These are phyloP conservation scores for Cheirogaleus medius DNA, from an alignment of 2,113 vertebrate species.

Conservation along the genomic window DNA sequence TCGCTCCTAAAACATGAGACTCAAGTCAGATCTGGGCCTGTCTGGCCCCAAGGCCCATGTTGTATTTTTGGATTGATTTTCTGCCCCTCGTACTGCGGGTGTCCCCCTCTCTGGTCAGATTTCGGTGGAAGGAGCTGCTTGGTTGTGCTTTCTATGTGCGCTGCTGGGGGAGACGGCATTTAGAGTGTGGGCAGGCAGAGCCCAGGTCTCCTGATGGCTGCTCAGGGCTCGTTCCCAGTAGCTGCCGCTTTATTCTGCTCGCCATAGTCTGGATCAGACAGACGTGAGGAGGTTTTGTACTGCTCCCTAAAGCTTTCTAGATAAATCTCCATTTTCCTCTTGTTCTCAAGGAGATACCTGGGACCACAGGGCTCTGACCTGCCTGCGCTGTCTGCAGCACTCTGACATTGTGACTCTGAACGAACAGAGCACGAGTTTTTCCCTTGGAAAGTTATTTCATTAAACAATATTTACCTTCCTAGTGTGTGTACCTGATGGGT, in stretches of 20 bases:
- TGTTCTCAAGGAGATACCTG: too few relatives aligned
- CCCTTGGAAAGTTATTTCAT: background rate
- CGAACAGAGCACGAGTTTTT: rapidly evolving
- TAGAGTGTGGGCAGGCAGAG: background rate
- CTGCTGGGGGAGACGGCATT: background rate
- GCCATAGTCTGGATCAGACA: background rate
- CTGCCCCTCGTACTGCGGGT: background rate
- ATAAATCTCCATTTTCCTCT: background rate
- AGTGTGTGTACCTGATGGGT: too few relatives aligned
- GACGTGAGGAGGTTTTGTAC: background rate
- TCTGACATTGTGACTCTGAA: rapidly evolving
- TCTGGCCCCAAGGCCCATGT: rapidly evolving
- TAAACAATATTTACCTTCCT: background rate
- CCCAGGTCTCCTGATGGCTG: background rate
- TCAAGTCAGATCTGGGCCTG: too few relatives aligned
- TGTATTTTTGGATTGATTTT: background rate
- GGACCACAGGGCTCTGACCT: too few relatives aligned
- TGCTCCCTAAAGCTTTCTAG: background rate
- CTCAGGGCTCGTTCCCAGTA: rapidly evolving
- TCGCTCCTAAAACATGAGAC: background rate
- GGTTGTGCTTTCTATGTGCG: rapidly evolving
- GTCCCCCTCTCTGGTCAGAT: background rate
- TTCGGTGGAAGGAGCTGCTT: rapidly evolving
- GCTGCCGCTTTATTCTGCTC: too few relatives aligned
- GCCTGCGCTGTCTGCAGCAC: rapidly evolving